These are phyloP conservation scores for Tigriopus japonicus DNA, from an alignment of 1,140 invertebrate genomes.

Conservation along the genomic window DNA sequence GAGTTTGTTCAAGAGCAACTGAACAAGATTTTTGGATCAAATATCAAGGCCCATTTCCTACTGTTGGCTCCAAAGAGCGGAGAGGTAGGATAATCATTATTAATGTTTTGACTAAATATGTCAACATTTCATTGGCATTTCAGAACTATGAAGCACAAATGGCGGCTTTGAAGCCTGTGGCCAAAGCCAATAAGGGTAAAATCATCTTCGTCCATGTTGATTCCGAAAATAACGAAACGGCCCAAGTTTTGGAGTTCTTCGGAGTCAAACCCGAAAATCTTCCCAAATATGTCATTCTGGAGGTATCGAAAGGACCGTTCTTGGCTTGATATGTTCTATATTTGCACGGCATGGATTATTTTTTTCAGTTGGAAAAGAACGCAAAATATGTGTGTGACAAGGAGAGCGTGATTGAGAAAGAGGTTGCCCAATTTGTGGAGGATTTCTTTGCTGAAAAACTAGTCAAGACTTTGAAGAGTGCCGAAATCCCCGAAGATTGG, in stretches of 20 bases:
- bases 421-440: neutral
- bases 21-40: slow-evolving; percentile 75
- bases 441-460: neutral
- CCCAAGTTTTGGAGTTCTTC: slow-evolving; percentile 95
- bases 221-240: slow-evolving; percentile 82
- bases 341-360: neutral
- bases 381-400: neutral
- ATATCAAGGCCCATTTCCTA: too few relatives aligned
- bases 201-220: slow-evolving; percentile 90
- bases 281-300: neutral
- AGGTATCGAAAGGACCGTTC: neutral
- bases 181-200: slow-evolving; percentile 71
- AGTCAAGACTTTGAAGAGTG: slow-evolving; percentile 43
- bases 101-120: too few relatives aligned
- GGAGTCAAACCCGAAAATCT: slow-evolving; percentile 49
- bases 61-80: too few relatives aligned
- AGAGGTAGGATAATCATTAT: too few relatives aligned
- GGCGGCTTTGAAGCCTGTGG: slow-evolving; percentile 52
- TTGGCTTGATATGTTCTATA: too few relatives aligned
- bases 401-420: neutral
- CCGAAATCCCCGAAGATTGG: slow-evolving; percentile 94
- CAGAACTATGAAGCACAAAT: slow-evolving; percentile 60
- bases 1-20: slow-evolving; percentile 97
- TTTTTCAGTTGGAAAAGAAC: neutral
- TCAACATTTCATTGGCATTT: slow-evolving; percentile 24